Percentiles rank a stretch among this genome's conserved stretches.
These are phyloP conservation scores for Glyphotaelius pellucidus DNA, from an alignment of 2,888 invertebrate species.

Conservation along the genomic window DNA sequence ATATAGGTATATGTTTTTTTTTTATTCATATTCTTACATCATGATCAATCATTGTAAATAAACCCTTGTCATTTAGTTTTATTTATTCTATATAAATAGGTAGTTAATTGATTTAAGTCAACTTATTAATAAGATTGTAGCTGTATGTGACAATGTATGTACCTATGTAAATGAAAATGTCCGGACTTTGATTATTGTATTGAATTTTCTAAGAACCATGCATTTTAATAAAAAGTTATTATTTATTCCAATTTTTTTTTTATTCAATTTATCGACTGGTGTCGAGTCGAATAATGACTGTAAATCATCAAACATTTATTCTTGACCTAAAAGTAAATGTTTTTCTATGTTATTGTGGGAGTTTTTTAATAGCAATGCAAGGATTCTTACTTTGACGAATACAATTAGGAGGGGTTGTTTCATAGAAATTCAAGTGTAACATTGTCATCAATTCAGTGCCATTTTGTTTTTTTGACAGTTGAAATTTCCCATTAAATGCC, in stretches of 20 bases:
- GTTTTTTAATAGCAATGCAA: no score
- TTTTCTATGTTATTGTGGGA: no score
- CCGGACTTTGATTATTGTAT: background rate
- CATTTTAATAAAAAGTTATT: background rate
- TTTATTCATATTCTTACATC: background rate
- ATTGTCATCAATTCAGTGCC: no score
- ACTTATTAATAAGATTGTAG: background rate
- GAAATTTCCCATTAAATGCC: no score
- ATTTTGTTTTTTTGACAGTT: no score
- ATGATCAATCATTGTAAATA: conserved; percentile 29
- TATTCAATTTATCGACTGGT: no score
- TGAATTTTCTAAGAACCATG: background rate
- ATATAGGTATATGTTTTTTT: background rate
- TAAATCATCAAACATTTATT: no score
- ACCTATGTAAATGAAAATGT: background rate
- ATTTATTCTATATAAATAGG: conserved; percentile 10
- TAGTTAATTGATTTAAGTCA: background rate
- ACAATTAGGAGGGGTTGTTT: no score
- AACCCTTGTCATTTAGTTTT: conserved; percentile 19
- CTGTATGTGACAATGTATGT: background rate
- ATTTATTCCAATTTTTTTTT: background rate
- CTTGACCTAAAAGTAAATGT: no score
- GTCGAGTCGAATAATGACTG: no score
- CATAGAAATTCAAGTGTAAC: no score
- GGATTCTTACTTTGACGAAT: no score